phyloP scores from a whole-genome alignment of 2,113 vertebrate genomes.

The Lophius piscatorius region DNA sequence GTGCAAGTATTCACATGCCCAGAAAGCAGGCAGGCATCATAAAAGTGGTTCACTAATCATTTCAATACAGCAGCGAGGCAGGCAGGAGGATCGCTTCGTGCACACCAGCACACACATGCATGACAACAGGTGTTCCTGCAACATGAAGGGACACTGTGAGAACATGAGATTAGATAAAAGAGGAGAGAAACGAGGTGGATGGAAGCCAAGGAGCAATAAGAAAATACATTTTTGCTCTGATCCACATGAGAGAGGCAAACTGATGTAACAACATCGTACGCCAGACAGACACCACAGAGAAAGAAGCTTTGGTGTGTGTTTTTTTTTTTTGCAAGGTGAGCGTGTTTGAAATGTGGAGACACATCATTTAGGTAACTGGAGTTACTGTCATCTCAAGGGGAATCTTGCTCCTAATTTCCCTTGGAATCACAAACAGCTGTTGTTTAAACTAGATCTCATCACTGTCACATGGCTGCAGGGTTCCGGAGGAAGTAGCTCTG shows the following conservation, averaged over 20 bases:
- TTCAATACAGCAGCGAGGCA: conserved; percentile 63
- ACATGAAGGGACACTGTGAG: conserved; percentile 17
- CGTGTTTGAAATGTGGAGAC: conserved; percentile 43
- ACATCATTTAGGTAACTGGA: conserved; percentile 84
- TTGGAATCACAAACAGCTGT: conserved; percentile 93
- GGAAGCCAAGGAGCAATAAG: conserved; percentile 7
- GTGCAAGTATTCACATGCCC: conserved; percentile 67
- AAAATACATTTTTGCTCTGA: conserved; percentile 20
- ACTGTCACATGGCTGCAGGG: conserved; percentile 91
- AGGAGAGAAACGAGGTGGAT: not conserved
- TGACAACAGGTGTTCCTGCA: conserved; percentile 53
- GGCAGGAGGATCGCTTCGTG: conserved; percentile 37
- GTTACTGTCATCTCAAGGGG: conserved; percentile 86
- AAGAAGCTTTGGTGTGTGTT: conserved; percentile 32
- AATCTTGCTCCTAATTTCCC: conserved; percentile 93
- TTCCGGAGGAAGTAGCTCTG: conserved; percentile 77
- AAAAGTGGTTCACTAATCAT: conserved; percentile 75
- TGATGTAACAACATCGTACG: conserved; percentile 39
- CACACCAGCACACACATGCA: conserved; percentile 41
- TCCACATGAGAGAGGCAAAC: conserved; percentile 12
- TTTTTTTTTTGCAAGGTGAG: conserved; percentile 60
- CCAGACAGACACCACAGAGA: conserved; percentile 10
- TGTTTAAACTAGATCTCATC: conserved; percentile 94
- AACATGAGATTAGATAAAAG: conserved; percentile 10
- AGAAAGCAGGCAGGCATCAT: conserved; percentile 63